Base-by-base conservation (phyloP, 35 echinoderm and acorn worm species). In the Chiridota heheva region DNA sequence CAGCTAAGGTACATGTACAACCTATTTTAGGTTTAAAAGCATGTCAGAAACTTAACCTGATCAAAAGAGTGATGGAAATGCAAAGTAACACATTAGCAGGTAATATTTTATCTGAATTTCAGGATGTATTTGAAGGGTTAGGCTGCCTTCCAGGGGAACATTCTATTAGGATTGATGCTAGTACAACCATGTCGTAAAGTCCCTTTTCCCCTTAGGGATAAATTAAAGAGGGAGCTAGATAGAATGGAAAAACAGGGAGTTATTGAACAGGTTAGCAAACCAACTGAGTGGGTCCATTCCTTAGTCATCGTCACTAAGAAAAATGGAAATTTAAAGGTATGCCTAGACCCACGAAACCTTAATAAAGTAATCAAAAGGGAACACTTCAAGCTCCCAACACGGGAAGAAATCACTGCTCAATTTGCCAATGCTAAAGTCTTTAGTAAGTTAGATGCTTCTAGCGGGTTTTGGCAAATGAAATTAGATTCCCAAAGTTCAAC, bases 381-480 rank as follows among this genome's bases (percentile, higher is more conserved):
- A 31, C 83, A 87, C 48, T 87, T 36, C 33, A 71, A 72, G 25
- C 33, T 91, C 37, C 90, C 76, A 7, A 55, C 76, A 13, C 62
- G 66, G 33, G 82, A 84, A 63, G 36, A 86, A 69, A 64, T 60
- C 36, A 42, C 55, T 17, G 87, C 68, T 1, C 65, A 81, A 28
- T 64, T 70, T 63, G 62, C 77, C 5, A 40, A 30, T 16, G 89
- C 89, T 40, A 65, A 91, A 53, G 24, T 42, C 13, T 91, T 91
- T 36, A 47, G 15, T 7, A 86, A 69, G 32, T 46, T 91, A 36
- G 73, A 85, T 43, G 89, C 81, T 17, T 64, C 42, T 7, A 74
- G 31, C 17, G 89, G 89, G 44, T 91, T 71, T 46, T 91, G 89
- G 89, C 71, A 91, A 53, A 68, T 91, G 20, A 42, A 61, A n/a